These are phyloP conservation scores for human (Homo sapiens) DNA, from an alignment of 2,113 vertebrate species.

Conservation along the genomic window GRCh38 chr5:32708001-32708500, in stretches of 20 bases:
- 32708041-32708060: background rate
- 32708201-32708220: background rate
- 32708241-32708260: background rate
- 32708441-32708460: background rate
- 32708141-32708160: slow-evolving; percentile 47
- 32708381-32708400: background rate
- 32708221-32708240: background rate
- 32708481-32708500: background rate
- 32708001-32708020: background rate
- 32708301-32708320: slow-evolving; percentile 5
- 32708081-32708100: background rate
- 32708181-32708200: background rate
- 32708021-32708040: background rate
- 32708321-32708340: background rate
- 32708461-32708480: background rate
- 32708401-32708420: background rate
- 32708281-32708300: slow-evolving; percentile 34
- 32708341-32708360: background rate
- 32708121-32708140: background rate
- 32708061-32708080: slow-evolving; percentile 28
- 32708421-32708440: background rate
- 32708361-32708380: background rate
- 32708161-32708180: background rate
- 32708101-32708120: background rate
- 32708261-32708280: background rate